Base-by-base conservation (phyloP, 1,140 invertebrate species). In the Doryteuthis pealeii region DNA sequence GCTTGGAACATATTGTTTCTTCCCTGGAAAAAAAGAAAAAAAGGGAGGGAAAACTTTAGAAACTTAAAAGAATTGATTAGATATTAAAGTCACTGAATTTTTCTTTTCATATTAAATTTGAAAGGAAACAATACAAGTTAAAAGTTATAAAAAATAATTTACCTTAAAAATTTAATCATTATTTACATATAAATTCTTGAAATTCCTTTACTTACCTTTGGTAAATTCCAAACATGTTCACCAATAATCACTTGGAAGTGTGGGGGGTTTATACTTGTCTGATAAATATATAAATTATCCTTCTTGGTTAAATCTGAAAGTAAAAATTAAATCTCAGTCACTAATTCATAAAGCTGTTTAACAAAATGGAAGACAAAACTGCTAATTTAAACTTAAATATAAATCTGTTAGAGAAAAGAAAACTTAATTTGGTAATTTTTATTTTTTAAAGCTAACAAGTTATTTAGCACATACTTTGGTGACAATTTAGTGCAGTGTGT, bases 1-100 rank as follows among this genome's bases (percentile, higher is more conserved):
- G 93, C 92, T 80, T 94, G 92, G 80, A 95, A 94, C 72, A 95
- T 87, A 86, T 95, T 95, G 86, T 94, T 95, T 70, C 93, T 89
- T 66, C 94, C 94, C 91, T 94, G 87, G 72, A 91, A 91, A 26
- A 62, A 67, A 76, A 66, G 70, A 65, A 74, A 69, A 77, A n/a
- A 65, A 68, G 66, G 10, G 18, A 35, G 5, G 40, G 65, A 72
- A 68, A 76, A 69, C 5, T 43, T 2, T 2, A 45, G 12, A 35
- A 58, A 71, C 2, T 70, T 31, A 5, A 32, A 40, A 40, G 28
- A n/a, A n/a, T n/a, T n/a, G n/a, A n/a, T n/a, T n/a, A n/a, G n/a
- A n/a, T n/a, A n/a, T n/a, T n/a, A n/a, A n/a, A n/a, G n/a, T n/a
- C n/a, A n/a, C n/a, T n/a, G n/a, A n/a, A n/a, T n/a, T n/a, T n/a